Evolutionary conservation across 2,888 invertebrate genomes (phyloP), one percentile per base, ranked within the genome.

Genomic region (Dysmachus trigonus): DNA sequence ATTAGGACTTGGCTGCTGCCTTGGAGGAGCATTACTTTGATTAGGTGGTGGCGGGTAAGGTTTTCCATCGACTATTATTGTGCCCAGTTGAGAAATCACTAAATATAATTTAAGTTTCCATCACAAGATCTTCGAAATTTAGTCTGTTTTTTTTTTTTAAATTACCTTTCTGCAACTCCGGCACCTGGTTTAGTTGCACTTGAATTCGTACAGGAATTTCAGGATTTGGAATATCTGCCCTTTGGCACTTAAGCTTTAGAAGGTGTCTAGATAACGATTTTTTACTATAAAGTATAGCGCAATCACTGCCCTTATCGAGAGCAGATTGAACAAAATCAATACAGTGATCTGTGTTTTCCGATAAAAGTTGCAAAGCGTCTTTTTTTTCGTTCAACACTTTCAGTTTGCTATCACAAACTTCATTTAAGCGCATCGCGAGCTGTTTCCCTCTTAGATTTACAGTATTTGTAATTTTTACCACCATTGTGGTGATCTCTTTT

Each of bases 171-270:
- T 96, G 94, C 86, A 97, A 93, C 90, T 97, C 97, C 81, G 96
- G 95, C 89, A 97, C 95, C 93, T 96, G 96, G 91, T 96, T 96
- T 88, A 96, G 93, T 47, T 95, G 95, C 87, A 97, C 93, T 91
- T 95, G 94, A 91, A 97, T 96, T 90, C 97, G 94, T 88, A 97
- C 96, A 47, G 97, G 97, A 89, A 97, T 96, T 93, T 97, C 97
- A 22, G 97, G 97, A 93, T 97, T 97, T 88, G 97, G 97, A 91
- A 97, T 97, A 93, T 97, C 97, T 2, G 97, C 97, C 89, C 97
- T 94, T 88, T 96, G 95, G 89, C 95, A 95, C 92, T 97, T 97
- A 90, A 97, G 95, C 90, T 96, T 94, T 92, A 96, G 96, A 89
- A 97, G 93, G 92, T 97, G 96, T 88, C 94, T 94, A 77, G 95